phyloP scores from a whole-genome alignment of 2,888 invertebrate genomes.

The Ethmia dodecea region DNA sequence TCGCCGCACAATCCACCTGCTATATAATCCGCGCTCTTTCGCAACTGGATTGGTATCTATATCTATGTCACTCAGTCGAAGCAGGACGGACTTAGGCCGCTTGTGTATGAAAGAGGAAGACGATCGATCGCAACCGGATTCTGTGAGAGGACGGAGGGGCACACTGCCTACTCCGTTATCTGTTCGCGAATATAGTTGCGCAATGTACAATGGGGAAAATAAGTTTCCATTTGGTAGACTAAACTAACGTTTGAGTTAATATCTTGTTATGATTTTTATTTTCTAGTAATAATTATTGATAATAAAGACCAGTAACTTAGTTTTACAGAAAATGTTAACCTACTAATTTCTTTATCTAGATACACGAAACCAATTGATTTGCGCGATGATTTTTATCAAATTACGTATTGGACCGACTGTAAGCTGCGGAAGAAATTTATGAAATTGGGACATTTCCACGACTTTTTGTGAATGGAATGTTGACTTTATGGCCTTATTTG shows the following conservation, averaged over 20 bases:
- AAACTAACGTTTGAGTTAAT: conserved; percentile 20
- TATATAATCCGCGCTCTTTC: conserved; percentile 76
- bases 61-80: conserved; percentile 67
- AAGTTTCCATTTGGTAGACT: conserved; percentile 41
- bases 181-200: conserved; percentile 74
- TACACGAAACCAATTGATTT: conserved; percentile 34
- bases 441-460: conserved; percentile 24
- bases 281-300: too few species aligned
- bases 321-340: too few species aligned
- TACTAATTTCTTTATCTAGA: too few species aligned
- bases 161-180: conserved; percentile 58
- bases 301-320: too few species aligned
- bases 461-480: conserved; percentile 22
- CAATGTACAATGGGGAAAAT: conserved; percentile 65
- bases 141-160: conserved; percentile 70
- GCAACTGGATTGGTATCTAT: conserved; percentile 71
- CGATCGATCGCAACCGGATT: conserved; percentile 47
- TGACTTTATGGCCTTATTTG: conserved; percentile 13
- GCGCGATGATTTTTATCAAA: conserved; percentile 49
- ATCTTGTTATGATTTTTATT: too few species aligned
- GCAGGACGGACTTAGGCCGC: conserved; percentile 30
- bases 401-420: conserved; percentile 48
- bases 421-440: conserved; percentile 48
- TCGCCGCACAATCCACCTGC: conserved; percentile 74
- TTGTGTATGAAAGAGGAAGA: conserved; percentile 40